Percentiles rank a stretch among this genome's conserved stretches.
phyloP scores from a whole-genome alignment of 1,140 invertebrate genomes.

The Campoletis sonorensis region DNA sequence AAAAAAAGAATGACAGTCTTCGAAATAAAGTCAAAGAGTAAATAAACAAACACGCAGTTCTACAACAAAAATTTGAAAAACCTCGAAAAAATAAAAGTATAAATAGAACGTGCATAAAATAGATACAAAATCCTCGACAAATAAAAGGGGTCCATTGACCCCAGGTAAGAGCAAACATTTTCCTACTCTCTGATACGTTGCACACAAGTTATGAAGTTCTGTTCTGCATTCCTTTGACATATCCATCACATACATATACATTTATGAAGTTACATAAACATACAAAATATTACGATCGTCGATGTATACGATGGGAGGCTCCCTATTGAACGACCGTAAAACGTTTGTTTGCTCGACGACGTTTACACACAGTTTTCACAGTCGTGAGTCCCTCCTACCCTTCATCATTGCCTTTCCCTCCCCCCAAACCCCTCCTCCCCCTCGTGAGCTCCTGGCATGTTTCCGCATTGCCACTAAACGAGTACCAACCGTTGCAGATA shows the following conservation, averaged over 20 bases:
- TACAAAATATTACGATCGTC: constrained; percentile 6
- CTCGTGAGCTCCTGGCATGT: background rate
- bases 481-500: constrained; percentile 39
- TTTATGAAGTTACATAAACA: no score
- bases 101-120: no score
- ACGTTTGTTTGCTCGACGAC: constrained; percentile 65
- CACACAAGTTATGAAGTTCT: background rate
- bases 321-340: constrained; percentile 57
- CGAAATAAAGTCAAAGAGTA: no score
- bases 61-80: no score
- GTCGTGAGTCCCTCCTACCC: background rate
- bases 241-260: background rate
- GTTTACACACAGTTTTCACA: constrained; percentile 65
- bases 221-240: background rate
- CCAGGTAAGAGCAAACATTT: background rate
- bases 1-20: no score
- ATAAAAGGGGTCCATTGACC: background rate
- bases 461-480: constrained; percentile 9
- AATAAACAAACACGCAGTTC: no score
- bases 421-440: no score
- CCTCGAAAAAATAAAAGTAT: no score
- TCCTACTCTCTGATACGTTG: background rate
- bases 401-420: no score
- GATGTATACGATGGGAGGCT: background rate
- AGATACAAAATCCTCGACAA: no score